Base-by-base conservation (phyloP, 2,113 vertebrate species). In the Dermatemys mawii region DNA sequence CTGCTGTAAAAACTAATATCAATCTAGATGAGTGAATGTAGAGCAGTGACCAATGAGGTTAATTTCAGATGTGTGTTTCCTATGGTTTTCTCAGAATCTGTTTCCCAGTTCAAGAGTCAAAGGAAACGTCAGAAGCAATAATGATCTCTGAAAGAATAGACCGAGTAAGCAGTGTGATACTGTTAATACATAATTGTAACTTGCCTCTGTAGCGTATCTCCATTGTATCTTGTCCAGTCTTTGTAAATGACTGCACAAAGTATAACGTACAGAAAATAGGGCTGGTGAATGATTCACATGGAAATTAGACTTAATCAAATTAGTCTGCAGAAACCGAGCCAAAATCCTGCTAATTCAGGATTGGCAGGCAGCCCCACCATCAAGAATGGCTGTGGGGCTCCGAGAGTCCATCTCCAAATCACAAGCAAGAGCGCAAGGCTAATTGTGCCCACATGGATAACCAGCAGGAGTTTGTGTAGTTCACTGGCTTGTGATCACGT, bases 1-100 rank as follows among this genome's bases (percentile, higher is more conserved):
- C 26, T 53, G 13, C 89, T 91, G 75, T 29, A 88, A 95, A 94
- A 94, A 38, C 24, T 49, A n/a, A 46, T 11, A 22, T 46, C 11
- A 76, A 26, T 46, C 44, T 41, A 41, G 44, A 46, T 16, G 41
- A 70, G 63, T 70, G 63, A 78, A 2, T 55, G 14, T 17, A 94
- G n/a, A 87, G 57, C 67, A 85, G 35, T 78, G 22, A n/a, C 70
- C 27, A 44, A 0, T 0, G 19, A n/a, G 27, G 8, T 84, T 44
- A 85, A 54, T 85, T 92, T 90, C n/a, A 81, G 2, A 16, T 0
- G 1, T 63, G 14, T 2, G 35, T 22, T 5, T 10, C 21, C 19
- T 1, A 27, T 57, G 50, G 92, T 73, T 19, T 84, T 91, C 35
- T 27, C 14, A 93, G 86, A 22, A 41, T 70, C 32, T 55, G 13